Evolutionary conservation across 2,888 invertebrate species (phyloP).

Genomic region (Perdita meconis): DNA sequence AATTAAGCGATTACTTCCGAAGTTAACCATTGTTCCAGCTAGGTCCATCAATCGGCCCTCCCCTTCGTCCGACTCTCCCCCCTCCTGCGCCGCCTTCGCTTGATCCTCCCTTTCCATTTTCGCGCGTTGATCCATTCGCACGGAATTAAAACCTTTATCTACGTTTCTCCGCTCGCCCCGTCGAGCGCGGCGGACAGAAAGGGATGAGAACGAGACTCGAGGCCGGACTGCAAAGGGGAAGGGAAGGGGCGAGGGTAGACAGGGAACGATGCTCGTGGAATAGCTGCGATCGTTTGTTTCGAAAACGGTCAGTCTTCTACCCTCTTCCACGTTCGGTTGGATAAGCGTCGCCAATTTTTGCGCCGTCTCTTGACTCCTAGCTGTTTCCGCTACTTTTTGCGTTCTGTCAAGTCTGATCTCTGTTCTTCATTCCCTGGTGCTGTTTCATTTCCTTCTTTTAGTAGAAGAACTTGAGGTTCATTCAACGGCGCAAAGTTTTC

Average conservation of each 20-base stretch:
- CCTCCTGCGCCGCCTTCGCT: conserved; percentile 7
- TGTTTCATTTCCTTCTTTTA: too few relatives aligned
- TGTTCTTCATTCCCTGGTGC: too few relatives aligned
- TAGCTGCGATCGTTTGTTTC: conserved; percentile 52
- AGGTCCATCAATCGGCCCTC: conserved; percentile 66
- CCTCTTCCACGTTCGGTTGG: conserved; percentile 47
- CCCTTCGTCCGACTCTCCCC: neutral
- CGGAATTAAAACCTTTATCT: conserved; percentile 79
- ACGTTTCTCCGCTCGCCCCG: conserved; percentile 62
- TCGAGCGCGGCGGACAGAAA: conserved; percentile 35
- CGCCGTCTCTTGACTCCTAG: too few relatives aligned
- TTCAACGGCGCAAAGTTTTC: too few relatives aligned
- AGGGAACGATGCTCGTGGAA: conserved; percentile 25
- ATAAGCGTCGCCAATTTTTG: conserved; percentile 62
- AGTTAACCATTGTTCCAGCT: conserved; percentile 73
- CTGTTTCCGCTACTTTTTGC: too few relatives aligned
- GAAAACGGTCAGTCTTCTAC: conserved; percentile 52
- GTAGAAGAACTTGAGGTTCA: too few relatives aligned
- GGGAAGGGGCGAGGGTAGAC: conserved; percentile 2
- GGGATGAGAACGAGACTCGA: conserved; percentile 22
- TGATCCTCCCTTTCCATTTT: conserved; percentile 64
- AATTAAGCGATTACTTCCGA: conserved; percentile 73
- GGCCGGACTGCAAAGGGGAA: too few relatives aligned
- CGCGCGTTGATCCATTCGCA: conserved; percentile 69
- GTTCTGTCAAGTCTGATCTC: too few relatives aligned